A percentile compares a stretch with the other conserved stretches of the same genome.
These are phyloP conservation scores for Epizoanthus stellaris DNA, from an alignment of 92 coral and sea anemone species.

Conservation along the genomic window DNA sequence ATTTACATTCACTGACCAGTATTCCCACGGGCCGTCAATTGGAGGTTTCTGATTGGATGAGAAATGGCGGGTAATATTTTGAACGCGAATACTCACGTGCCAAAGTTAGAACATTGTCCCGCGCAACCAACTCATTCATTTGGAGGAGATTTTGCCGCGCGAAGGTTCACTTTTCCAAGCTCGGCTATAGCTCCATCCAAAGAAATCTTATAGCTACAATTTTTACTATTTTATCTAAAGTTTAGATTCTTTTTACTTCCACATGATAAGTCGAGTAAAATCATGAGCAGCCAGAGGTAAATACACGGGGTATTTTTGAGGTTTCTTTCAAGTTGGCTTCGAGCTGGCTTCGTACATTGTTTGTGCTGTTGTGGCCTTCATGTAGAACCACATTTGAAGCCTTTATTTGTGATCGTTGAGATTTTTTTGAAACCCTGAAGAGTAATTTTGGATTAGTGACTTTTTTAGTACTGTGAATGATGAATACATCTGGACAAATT, in stretches of 20 bases:
- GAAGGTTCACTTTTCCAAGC: constrained; percentile 28
- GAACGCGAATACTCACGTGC: constrained; percentile 44
- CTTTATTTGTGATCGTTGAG: background rate
- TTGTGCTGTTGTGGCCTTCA: background rate
- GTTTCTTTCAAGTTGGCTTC: background rate
- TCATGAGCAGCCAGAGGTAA: constrained; percentile 39
- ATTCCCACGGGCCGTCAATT: constrained; percentile 35
- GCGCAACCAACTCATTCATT: constrained; percentile 64
- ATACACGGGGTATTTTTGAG: background rate
- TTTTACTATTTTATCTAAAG: background rate
- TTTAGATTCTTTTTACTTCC: constrained; percentile 23
- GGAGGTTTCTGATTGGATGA: constrained; percentile 24
- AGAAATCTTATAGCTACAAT: background rate
- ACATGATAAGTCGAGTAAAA: constrained; percentile 23
- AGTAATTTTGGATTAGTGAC: background rate
- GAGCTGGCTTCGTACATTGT: constrained; percentile 28
- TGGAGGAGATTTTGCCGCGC: constrained; percentile 52
- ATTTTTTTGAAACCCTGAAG: background rate
- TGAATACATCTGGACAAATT: constrained; percentile 5
- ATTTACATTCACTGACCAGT: constrained; percentile 22
- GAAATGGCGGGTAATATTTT: constrained; percentile 28
- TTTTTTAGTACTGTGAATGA: background rate
- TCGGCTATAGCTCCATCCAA: constrained; percentile 15
- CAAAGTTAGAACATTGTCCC: constrained; percentile 41
- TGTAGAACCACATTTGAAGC: background rate